These are phyloP conservation scores for Scatophagus argus DNA, from an alignment of 2,113 vertebrate genomes.

Conservation along the genomic window DNA sequence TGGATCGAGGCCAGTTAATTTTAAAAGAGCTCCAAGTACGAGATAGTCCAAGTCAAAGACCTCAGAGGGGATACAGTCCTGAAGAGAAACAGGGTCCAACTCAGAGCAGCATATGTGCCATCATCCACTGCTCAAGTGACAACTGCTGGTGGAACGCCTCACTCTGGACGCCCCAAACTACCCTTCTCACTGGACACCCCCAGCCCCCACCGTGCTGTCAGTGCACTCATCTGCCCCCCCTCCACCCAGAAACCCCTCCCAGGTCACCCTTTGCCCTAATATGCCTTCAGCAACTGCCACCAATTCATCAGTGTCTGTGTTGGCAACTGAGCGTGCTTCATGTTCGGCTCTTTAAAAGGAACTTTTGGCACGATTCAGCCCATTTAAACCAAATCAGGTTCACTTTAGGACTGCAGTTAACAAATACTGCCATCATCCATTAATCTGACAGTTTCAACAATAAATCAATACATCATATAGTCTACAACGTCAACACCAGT, in stretches of 20 bases:
- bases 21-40: conserved; percentile 1
- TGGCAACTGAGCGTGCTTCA: conserved; percentile 50
- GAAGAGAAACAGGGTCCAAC: conserved; percentile 18
- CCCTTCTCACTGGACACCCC: conserved; percentile 54
- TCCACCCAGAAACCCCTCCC: conserved; percentile 61
- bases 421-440: neutral
- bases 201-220: conserved; percentile 1
- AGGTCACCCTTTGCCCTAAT: conserved; percentile 83
- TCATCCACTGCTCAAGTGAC: conserved; percentile 67
- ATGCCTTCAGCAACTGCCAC: conserved; percentile 84
- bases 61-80: conserved; percentile 40
- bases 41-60: conserved; percentile 59
- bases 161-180: conserved; percentile 60
- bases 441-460: neutral
- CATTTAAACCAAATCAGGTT: neutral
- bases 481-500: no score
- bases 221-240: conserved; percentile 13
- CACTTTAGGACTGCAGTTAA: neutral
- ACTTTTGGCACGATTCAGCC: neutral
- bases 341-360: conserved; percentile 27
- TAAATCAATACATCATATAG: rapidly evolving
- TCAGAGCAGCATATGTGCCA: conserved; percentile 65
- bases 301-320: conserved; percentile 80
- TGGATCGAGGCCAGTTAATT: conserved; percentile 27
- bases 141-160: conserved; percentile 73